phyloP scores from a whole-genome alignment of 1,140 invertebrate genomes.

The Neotoxoptera formosana region DNA sequence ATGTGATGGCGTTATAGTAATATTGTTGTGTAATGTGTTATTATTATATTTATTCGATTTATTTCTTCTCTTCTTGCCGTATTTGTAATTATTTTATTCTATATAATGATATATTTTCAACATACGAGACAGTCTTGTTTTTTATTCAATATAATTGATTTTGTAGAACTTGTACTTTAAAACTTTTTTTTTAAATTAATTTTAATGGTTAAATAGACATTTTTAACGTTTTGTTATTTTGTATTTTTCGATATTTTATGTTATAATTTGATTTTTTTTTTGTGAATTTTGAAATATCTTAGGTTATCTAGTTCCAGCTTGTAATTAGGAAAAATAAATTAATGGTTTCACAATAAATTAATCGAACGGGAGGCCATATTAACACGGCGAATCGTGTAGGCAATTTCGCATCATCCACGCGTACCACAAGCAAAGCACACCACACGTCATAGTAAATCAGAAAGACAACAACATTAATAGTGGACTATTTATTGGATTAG shows the following conservation, averaged over 20 bases:
- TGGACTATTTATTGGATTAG: not conserved
- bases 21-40: not conserved
- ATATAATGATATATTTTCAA: no score
- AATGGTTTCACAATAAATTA: not conserved
- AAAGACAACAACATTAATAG: not conserved
- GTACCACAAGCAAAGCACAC: not conserved
- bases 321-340: no score
- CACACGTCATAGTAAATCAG: not conserved
- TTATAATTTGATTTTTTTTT: no score
- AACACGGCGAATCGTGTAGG: not conserved
- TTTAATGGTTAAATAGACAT: no score
- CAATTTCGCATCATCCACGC: slow-evolving; percentile 5
- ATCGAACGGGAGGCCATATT: not conserved
- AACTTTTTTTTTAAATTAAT: no score
- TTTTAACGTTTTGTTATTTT: no score
- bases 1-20: not conserved
- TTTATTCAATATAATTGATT: no score
- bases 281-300: no score
- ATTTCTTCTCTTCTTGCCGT: not conserved
- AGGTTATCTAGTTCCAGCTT: no score
- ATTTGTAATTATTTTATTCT: not conserved
- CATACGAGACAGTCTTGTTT: no score
- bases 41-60: not conserved
- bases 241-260: no score
- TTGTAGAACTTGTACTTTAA: no score